Base-by-base conservation (phyloP, 2,888 invertebrate genomes). In the Hydroisotoma schaefferi region DNA sequence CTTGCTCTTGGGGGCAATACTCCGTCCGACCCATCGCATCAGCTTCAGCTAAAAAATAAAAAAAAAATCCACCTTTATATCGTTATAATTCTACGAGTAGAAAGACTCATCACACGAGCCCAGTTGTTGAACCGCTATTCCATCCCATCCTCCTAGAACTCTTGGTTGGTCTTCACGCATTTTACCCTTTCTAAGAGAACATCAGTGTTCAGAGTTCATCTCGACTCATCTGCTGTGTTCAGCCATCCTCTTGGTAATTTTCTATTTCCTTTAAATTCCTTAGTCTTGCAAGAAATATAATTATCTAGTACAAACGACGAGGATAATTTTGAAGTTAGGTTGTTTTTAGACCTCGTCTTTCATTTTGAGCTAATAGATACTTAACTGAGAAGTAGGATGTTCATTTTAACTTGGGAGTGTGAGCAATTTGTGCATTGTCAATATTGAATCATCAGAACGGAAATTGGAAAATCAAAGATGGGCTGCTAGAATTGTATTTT, bases 101-200 rank as follows among this genome's bases (percentile, higher is more conserved):
- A 40, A 40, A 40, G 40, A 40, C n/a, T 40, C 40, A 33, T 33
- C 33, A 40, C 40, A 40, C 40, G 40, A 40, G 40, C 40, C 40
- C 53, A 47, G 47, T 47, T 58, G 53, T 46, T 52, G 52, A 52
- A 58, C 53, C 54, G 48, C 59, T 59, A 54, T 54, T 49, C 43
- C 38, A 8, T 26, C 48, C 15, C 20, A 49, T 57, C 26, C 33
- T 59, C 40, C 8, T 40, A 33, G 33, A 33, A 33, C 8, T 10
- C 8, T 33, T 15, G 8, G 20, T n/a, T 18, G 40, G n/a, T 40
- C 26, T 49, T 27, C 49, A 49, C 49, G 49, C 49, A 49, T 49
- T 49, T 26, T 49, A 40, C 5, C 5, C 40, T 40, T 40, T 40
- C 40, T 40, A 40, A 5, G 6, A 12, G 18, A 18, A 8, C 28